Conservation (phyloP, 2,797 vertebrate genomes). For the Pantherophis vulpinus region DNA sequence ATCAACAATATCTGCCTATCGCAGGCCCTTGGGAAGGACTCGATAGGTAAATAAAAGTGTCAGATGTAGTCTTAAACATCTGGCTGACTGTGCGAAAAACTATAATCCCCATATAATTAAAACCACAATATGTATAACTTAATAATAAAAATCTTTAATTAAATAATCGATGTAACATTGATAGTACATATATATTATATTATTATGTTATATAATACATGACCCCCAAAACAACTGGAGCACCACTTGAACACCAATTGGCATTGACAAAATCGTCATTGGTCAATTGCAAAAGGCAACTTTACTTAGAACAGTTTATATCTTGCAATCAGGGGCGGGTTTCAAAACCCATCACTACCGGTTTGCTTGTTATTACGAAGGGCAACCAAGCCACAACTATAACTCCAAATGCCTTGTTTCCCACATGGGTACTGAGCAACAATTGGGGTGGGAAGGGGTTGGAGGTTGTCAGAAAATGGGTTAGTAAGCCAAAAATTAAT, state of each 20-base stretch:
- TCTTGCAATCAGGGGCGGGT: neutral
- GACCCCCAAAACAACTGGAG: neutral
- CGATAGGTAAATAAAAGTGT: neutral
- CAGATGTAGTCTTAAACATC: neutral
- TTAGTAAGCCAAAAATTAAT: neutral
- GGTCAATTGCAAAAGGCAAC: neutral
- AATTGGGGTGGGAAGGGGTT: too few relatives aligned
- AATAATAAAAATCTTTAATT: neutral
- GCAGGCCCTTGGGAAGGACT: neutral
- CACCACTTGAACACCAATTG: neutral
- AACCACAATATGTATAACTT: neutral
- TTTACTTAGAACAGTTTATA: neutral
- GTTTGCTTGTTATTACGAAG: neutral
- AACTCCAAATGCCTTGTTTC: neutral
- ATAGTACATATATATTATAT: neutral
- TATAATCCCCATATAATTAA: neutral
- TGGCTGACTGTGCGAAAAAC: neutral
- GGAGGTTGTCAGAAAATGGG: too few relatives aligned
- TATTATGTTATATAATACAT: neutral
- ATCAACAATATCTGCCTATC: neutral
- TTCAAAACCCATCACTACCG: too few relatives aligned
- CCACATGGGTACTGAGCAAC: neutral
- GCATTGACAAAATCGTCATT: neutral
- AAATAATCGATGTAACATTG: neutral
- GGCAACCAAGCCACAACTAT: neutral